A percentile compares a stretch with the other conserved stretches of the same genome.
Conservation (phyloP, 1,140 invertebrate genomes). For the Drosophila triauraria region DNA sequence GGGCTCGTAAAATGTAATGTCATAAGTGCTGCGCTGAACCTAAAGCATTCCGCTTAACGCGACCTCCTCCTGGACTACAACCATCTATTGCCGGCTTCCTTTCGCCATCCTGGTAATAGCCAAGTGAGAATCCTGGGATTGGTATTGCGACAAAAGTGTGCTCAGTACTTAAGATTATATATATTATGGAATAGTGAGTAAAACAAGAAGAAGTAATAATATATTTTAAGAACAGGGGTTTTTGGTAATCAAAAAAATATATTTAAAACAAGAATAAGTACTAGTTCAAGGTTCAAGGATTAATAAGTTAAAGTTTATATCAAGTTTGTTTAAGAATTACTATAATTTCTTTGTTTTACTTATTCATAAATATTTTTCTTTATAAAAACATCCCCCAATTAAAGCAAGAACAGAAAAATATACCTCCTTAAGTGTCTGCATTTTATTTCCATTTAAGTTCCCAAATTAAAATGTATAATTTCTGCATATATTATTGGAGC, state of each 20-base stretch:
- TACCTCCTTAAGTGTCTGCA: not conserved
- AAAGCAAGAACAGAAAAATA: not conserved
- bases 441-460: not conserved
- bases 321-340: no score
- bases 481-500: constrained; percentile 13
- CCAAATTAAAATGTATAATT: constrained; percentile 16
- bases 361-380: no score
- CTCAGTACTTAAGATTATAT: constrained; percentile 2
- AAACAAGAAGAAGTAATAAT: no score
- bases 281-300: not conserved
- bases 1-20: constrained; percentile 76
- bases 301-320: no score
- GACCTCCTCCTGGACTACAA: constrained; percentile 33
- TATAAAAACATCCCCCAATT: not conserved
- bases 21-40: constrained; percentile 77
- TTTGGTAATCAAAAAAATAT: not conserved
- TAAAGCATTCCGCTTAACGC: constrained; percentile 80
- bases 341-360: no score
- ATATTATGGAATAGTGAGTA: not conserved
- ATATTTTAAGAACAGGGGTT: not conserved
- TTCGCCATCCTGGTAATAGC: constrained; percentile 49
- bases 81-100: constrained; percentile 50
- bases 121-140: constrained; percentile 32
- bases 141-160: constrained; percentile 5
- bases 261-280: no score